These are phyloP conservation scores for Chloroceryle aenea DNA, from an alignment of 2,113 vertebrate genomes.

Conservation along the genomic window DNA sequence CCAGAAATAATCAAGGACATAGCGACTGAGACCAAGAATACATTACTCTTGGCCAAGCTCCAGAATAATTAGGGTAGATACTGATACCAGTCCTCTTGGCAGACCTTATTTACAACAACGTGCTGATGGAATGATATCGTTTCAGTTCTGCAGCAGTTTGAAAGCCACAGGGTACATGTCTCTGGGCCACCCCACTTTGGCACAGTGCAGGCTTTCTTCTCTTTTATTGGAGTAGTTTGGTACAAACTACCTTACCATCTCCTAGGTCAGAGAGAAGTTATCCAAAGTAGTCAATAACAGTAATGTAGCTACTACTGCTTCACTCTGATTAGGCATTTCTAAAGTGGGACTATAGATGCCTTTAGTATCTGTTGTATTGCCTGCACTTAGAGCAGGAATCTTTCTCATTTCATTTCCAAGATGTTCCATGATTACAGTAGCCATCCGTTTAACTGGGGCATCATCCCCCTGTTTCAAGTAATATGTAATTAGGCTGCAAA, in stretches of 20 bases:
- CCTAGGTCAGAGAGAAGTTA: not conserved
- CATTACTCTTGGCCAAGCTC: constrained; percentile 7
- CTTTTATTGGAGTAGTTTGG: not conserved
- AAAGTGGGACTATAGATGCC: not conserved
- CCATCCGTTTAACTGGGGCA: not conserved
- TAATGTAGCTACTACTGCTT: not conserved
- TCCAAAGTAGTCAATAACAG: not conserved
- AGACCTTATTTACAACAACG: not conserved
- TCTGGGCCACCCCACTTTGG: not conserved
- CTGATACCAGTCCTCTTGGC: constrained; percentile 27
- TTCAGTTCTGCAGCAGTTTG: not conserved
- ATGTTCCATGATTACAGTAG: not conserved
- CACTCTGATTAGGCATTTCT: not conserved
- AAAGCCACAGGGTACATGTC: not conserved
- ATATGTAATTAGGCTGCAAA: not conserved
- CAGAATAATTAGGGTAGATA: constrained; percentile 20
- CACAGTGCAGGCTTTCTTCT: not conserved
- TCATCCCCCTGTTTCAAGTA: not conserved
- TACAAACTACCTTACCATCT: not conserved
- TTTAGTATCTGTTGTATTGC: not conserved
- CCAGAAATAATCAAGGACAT: constrained; percentile 39
- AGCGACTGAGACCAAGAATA: constrained; percentile 5
- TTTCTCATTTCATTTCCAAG: not conserved
- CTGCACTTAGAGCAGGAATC: not conserved
- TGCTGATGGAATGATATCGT: not conserved